A percentile compares a stretch with the other conserved stretches of the same genome.
Evolutionary conservation across 2,888 invertebrate species (phyloP).

Genomic region (Apodemia hepburni): DNA sequence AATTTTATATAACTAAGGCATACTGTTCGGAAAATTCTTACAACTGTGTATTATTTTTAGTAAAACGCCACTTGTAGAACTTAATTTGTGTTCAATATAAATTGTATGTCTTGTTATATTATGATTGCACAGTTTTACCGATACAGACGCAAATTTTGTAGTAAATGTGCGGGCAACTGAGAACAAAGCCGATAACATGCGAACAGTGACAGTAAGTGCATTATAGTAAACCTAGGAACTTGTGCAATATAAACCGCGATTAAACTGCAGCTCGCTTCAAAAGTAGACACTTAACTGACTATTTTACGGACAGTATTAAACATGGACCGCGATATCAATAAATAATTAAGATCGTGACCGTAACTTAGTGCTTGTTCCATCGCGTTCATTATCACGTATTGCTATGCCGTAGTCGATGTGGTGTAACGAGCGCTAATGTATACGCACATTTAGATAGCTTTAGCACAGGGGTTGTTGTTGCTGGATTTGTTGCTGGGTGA

Average conservation of each 20-base stretch:
- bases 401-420: too few relatives aligned
- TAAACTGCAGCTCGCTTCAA: not conserved
- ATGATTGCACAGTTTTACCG: not conserved
- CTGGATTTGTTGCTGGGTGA: too few relatives aligned
- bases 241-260: conserved; percentile 6
- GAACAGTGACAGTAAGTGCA: conserved; percentile 1
- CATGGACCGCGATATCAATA: not conserved
- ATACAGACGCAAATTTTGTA: not conserved
- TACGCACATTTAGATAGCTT: too few relatives aligned
- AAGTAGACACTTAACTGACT: not conserved
- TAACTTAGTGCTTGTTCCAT: too few relatives aligned
- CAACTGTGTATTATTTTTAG: not conserved
- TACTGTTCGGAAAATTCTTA: not conserved
- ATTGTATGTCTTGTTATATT: not conserved
- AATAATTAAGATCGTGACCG: too few relatives aligned
- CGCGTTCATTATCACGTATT: too few relatives aligned
- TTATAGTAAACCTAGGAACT: conserved; percentile 1
- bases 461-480: too few relatives aligned
- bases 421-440: too few relatives aligned
- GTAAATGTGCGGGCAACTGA: too few relatives aligned
- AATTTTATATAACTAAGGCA: not conserved
- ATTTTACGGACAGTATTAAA: not conserved
- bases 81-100: not conserved
- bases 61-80: too few relatives aligned
- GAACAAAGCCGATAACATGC: not conserved